phyloP scores from a whole-genome alignment of 2,113 vertebrate species.

The Hiodon tergisus region DNA sequence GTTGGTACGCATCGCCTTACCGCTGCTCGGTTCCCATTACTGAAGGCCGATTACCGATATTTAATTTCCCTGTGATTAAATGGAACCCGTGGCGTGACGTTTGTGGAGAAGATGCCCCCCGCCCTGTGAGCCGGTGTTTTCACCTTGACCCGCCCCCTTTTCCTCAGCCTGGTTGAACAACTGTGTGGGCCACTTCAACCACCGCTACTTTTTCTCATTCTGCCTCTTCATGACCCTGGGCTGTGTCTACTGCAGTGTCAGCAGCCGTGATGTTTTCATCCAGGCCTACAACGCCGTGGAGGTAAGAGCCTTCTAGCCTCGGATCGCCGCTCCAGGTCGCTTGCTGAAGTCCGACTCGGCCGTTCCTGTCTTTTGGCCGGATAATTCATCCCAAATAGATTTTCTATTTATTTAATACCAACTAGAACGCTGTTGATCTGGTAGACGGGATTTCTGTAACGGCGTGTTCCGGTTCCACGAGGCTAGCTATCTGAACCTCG shows the following conservation, averaged over 20 bases:
- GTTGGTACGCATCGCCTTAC: too few relatives aligned
- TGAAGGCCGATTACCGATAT: too few relatives aligned
- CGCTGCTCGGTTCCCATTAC: too few relatives aligned
- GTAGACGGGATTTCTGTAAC: too few relatives aligned
- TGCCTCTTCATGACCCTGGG: constrained; percentile 95
- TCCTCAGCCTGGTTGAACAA: constrained; percentile 92
- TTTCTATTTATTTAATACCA: too few relatives aligned
- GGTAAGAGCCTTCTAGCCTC: constrained; percentile 59
- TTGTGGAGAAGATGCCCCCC: not conserved
- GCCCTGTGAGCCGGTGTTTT: not conserved
- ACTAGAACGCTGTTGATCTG: not conserved
- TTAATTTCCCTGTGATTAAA: too few relatives aligned
- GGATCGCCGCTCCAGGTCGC: not conserved
- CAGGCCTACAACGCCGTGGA: constrained; percentile 84
- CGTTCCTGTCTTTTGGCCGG: not conserved
- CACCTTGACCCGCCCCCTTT: constrained; percentile 35
- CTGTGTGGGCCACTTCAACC: constrained; percentile 95
- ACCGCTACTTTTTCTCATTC: constrained; percentile 98
- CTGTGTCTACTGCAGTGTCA: constrained; percentile 93
- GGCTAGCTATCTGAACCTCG: too few relatives aligned
- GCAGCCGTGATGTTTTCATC: constrained; percentile 79
- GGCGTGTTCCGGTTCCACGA: too few relatives aligned
- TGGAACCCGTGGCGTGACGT: too few relatives aligned
- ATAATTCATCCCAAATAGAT: too few relatives aligned
- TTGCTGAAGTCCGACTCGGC: not conserved